Evolutionary conservation across 1,140 invertebrate genomes (phyloP).

Genomic region (Drosophila littoralis): DNA sequence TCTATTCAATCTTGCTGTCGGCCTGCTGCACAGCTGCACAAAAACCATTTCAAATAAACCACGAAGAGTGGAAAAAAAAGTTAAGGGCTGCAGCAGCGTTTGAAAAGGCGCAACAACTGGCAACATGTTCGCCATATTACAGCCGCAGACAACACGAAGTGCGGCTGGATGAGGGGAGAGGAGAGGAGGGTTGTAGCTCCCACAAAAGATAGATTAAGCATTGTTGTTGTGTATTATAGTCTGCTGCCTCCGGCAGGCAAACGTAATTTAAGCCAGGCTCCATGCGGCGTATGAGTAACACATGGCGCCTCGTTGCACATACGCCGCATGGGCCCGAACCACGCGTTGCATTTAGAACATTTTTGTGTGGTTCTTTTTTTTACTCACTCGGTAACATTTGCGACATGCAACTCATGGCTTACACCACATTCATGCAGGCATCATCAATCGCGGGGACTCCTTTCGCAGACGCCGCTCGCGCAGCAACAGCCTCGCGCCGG

Average conservation of each 20-base stretch:
- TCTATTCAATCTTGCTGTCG: constrained; percentile 11
- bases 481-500: constrained; percentile 90
- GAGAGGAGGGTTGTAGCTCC: background rate
- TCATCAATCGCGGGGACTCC: constrained; percentile 95
- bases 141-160: background rate
- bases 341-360: constrained; percentile 22
- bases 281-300: constrained; percentile 53
- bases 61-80: background rate
- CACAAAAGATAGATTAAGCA: constrained; percentile 73
- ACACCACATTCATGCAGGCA: constrained; percentile 86
- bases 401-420: background rate
- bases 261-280: constrained; percentile 53
- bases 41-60: constrained; percentile 5
- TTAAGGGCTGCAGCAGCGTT: background rate
- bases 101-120: constrained; percentile 19
- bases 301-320: constrained; percentile 46
- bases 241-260: constrained; percentile 40
- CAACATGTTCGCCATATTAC: constrained; percentile 22
- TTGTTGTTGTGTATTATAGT: constrained; percentile 46
- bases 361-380: constrained; percentile 22
- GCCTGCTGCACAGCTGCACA: constrained; percentile 7
- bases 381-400: constrained; percentile 3
- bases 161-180: no score
- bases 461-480: constrained; percentile 91
- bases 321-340: constrained; percentile 28